phyloP scores from a whole-genome alignment of 2,888 invertebrate species.

The Diaperis boleti region DNA sequence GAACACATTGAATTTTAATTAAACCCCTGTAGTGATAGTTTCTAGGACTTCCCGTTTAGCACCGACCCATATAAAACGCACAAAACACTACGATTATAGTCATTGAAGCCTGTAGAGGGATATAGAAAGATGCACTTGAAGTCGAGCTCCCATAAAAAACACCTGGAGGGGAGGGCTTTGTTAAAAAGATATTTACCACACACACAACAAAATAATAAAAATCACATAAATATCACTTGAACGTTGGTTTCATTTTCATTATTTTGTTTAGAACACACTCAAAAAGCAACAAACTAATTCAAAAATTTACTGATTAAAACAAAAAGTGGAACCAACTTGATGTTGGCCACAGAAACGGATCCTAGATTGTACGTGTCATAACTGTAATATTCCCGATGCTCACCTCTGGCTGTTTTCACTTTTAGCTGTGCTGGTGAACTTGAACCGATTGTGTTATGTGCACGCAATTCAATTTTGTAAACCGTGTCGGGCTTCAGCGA shows the following conservation, averaged over 20 bases:
- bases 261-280: constrained; percentile 19
- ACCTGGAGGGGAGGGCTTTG: constrained; percentile 52
- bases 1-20: constrained; percentile 50
- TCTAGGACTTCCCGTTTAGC: constrained; percentile 45
- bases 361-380: constrained; percentile 47
- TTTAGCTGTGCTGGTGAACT: constrained; percentile 82
- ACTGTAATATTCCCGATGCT: constrained; percentile 65
- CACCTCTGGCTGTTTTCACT: constrained; percentile 90
- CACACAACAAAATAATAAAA: constrained; percentile 39
- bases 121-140: constrained; percentile 59
- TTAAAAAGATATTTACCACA: constrained; percentile 44
- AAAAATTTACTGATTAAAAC: constrained; percentile 43
- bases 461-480: constrained; percentile 86
- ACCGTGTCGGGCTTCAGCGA: constrained; percentile 81
- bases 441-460: constrained; percentile 87
- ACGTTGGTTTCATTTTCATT: constrained; percentile 12
- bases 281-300: constrained; percentile 40
- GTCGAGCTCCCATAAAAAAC: constrained; percentile 61
- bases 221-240: constrained; percentile 1
- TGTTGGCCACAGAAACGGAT: constrained; percentile 17
- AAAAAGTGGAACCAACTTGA: constrained; percentile 33
- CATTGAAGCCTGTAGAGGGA: constrained; percentile 62
- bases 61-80: constrained; percentile 54
- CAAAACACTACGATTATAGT: constrained; percentile 58
- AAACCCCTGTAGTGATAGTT: constrained; percentile 46